A percentile compares a stretch with the other conserved stretches of the same genome.
Conservation (phyloP, 23 tunicate genomes). For the Ciona savignyi region DNA sequence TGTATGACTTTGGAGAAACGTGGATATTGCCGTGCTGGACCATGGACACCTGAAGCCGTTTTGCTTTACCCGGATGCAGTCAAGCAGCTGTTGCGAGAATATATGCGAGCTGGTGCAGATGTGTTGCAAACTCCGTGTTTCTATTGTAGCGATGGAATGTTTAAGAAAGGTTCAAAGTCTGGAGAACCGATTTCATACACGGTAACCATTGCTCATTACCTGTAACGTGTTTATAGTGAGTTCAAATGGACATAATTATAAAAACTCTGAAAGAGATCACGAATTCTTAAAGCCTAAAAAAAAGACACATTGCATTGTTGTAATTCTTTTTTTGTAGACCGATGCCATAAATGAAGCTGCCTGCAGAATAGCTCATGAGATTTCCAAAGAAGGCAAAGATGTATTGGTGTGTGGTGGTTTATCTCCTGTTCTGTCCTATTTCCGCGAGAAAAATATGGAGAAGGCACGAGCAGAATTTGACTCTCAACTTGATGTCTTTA, state of each 20-base stretch:
- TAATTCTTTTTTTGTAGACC: not conserved
- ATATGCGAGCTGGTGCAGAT: not conserved
- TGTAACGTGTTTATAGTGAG: too few species aligned
- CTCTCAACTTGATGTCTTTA: not conserved
- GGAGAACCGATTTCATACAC: not conserved
- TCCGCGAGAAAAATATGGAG: not conserved
- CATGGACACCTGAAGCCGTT: not conserved
- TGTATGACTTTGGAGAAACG: not conserved
- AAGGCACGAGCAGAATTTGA: not conserved
- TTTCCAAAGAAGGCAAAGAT: not conserved
- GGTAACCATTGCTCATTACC: too few species aligned
- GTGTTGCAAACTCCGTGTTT: not conserved
- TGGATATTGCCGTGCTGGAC: not conserved
- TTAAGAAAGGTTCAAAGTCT: not conserved
- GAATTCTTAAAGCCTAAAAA: too few species aligned
- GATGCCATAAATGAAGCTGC: not conserved
- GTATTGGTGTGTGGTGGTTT: not conserved
- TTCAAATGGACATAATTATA: too few species aligned
- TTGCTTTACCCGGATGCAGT: not conserved
- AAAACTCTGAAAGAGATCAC: too few species aligned
- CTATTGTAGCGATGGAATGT: slow-evolving; percentile 3
- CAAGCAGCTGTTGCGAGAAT: not conserved
- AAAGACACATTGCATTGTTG: not conserved
- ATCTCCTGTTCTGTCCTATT: not conserved
- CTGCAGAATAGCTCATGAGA: not conserved